phyloP scores from a whole-genome alignment of 2,888 invertebrate genomes.

The Heliconius aoede region DNA sequence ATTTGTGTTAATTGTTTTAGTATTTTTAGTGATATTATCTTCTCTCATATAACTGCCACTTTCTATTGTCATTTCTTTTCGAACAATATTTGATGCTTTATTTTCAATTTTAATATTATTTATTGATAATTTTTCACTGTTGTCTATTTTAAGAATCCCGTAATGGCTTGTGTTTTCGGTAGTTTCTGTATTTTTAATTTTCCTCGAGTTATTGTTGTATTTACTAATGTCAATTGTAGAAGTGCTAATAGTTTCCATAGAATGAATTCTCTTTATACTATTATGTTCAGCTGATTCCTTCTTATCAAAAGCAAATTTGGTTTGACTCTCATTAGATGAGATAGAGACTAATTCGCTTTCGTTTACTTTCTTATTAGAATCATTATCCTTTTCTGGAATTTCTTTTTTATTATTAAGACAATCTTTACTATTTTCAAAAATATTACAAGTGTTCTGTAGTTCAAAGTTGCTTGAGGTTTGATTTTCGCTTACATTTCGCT shows the following conservation, averaged over 20 bases:
- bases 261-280: background rate
- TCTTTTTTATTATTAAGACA: background rate
- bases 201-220: background rate
- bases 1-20: background rate
- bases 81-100: background rate
- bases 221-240: background rate
- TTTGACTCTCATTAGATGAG: background rate
- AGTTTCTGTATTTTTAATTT: background rate
- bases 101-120: background rate
- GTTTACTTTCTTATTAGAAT: background rate
- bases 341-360: background rate
- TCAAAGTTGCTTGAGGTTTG: background rate
- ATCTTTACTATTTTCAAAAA: background rate
- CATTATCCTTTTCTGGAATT: background rate
- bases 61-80: background rate
- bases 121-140: background rate
- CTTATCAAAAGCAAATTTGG: background rate
- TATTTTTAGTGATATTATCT: background rate
- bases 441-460: background rate
- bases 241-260: background rate
- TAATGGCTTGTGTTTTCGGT: background rate
- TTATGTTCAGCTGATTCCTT: background rate
- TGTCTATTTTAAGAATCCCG: background rate
- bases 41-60: background rate
- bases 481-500: background rate